Evolutionary conservation across 2,888 invertebrate species (phyloP).

Genomic region (Augochlorella aurata): DNA sequence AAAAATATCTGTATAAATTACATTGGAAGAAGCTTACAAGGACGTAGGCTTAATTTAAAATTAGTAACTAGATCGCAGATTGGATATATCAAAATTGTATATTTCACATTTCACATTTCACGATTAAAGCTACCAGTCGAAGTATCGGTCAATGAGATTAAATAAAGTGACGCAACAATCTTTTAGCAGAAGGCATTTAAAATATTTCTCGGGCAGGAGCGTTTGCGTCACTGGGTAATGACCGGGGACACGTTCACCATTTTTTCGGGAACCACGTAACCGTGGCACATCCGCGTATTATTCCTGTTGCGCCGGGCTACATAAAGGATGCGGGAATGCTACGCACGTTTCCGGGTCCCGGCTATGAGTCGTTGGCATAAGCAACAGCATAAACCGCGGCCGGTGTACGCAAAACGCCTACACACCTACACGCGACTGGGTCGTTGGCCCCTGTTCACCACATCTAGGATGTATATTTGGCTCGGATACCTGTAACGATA

Average conservation of each 20-base stretch:
- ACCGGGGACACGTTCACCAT: not conserved
- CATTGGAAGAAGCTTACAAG: too few species aligned
- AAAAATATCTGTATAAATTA: too few species aligned
- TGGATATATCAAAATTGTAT: too few species aligned
- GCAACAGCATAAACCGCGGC: slow-evolving; percentile 54
- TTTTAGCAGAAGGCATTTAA: not conserved
- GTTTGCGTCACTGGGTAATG: not conserved
- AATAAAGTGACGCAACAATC: not conserved
- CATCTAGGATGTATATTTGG: slow-evolving; percentile 57
- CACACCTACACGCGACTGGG: slow-evolving; percentile 65
- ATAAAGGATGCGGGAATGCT: slow-evolving; percentile 38
- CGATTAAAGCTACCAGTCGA: too few species aligned
- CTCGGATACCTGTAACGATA: slow-evolving; percentile 59
- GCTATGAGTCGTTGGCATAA: slow-evolving; percentile 36
- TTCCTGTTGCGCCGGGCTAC: slow-evolving; percentile 47
- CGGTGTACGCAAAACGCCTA: slow-evolving; percentile 69
- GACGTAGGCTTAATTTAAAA: too few species aligned
- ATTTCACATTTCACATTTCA: too few species aligned
- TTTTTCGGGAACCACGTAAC: slow-evolving; percentile 13
- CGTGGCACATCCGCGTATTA: slow-evolving; percentile 30
- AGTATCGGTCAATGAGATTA: too few species aligned
- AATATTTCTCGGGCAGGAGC: not conserved
- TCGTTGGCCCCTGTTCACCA: slow-evolving; percentile 69
- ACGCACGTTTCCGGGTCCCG: slow-evolving; percentile 56
- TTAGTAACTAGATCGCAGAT: too few species aligned